These are phyloP conservation scores for Cervus canadensis DNA, from an alignment of 2,113 vertebrate species.

Conservation along the genomic window DNA sequence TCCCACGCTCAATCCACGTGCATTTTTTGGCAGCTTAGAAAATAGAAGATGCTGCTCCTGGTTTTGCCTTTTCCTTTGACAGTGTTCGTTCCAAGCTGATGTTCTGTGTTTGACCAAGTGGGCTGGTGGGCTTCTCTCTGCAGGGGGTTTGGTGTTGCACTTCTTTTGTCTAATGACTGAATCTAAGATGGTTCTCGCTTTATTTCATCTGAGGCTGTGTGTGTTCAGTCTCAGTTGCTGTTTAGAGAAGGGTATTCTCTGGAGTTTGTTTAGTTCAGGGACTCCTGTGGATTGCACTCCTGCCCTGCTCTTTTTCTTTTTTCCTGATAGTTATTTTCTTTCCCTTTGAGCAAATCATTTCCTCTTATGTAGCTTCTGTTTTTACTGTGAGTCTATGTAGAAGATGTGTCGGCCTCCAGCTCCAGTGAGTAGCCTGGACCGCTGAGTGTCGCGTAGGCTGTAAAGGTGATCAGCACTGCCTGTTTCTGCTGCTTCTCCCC, in stretches of 20 bases:
- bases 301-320: no score
- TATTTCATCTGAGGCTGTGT: neutral
- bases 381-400: neutral
- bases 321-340: neutral
- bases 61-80: neutral
- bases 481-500: neutral
- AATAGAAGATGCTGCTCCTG: neutral
- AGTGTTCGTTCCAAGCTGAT: accelerated
- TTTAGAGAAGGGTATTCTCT: neutral
- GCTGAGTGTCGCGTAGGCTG: accelerated
- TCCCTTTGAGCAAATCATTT: accelerated
- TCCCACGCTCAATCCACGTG: accelerated
- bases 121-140: neutral
- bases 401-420: neutral
- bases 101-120: no score
- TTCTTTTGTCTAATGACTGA: neutral
- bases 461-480: neutral
- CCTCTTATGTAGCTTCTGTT: neutral
- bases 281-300: neutral
- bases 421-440: neutral
- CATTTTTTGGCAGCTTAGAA: neutral
- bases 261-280: neutral
- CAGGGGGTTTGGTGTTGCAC: accelerated
- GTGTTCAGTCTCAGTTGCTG: neutral
- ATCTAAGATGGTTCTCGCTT: accelerated